A percentile compares a stretch with the other conserved stretches of the same genome.
phyloP scores from a whole-genome alignment of 2,888 invertebrate species.

The Eristalis arbustorum region DNA sequence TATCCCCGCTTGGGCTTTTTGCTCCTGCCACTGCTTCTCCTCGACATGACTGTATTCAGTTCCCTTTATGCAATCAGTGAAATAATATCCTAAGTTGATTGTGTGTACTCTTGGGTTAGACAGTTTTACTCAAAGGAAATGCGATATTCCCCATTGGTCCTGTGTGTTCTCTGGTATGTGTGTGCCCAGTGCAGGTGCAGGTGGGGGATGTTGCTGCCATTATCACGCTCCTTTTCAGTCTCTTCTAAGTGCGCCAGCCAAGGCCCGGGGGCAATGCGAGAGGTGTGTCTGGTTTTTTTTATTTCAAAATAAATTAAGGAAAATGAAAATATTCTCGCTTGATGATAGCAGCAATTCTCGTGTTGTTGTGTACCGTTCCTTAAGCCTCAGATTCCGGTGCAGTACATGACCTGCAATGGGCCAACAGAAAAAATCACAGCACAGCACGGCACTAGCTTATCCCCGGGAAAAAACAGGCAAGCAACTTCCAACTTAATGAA shows the following conservation, averaged over 20 bases:
- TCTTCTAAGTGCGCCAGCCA: conserved; percentile 45
- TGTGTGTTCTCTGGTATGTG: background rate
- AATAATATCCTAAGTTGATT: conserved; percentile 70
- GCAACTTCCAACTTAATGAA: conserved; percentile 60
- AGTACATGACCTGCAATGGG: conserved; percentile 3
- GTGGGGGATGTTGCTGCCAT: conserved; percentile 47
- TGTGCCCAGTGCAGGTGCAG: conserved; percentile 42
- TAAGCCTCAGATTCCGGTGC: background rate
- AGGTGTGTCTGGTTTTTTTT: conserved; percentile 25
- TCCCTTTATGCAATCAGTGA: conserved; percentile 70
- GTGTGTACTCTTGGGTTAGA: conserved; percentile 69
- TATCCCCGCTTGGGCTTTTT: conserved; percentile 36
- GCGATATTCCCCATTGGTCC: conserved; percentile 53
- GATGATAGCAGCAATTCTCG: conserved; percentile 5
- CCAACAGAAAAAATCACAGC: background rate
- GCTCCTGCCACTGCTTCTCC: conserved; percentile 3
- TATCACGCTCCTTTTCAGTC: conserved; percentile 47
- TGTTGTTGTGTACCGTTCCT: background rate
- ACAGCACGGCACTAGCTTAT: conserved; percentile 1
- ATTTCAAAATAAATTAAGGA: conserved; percentile 57
- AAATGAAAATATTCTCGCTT: conserved; percentile 39
- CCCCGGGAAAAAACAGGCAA: background rate
- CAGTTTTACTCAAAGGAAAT: conserved; percentile 68
- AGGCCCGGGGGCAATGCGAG: background rate
- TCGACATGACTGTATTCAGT: conserved; percentile 40